Base-by-base conservation (phyloP, 1,140 invertebrate genomes). In the Caenorhabditis latens region DNA sequence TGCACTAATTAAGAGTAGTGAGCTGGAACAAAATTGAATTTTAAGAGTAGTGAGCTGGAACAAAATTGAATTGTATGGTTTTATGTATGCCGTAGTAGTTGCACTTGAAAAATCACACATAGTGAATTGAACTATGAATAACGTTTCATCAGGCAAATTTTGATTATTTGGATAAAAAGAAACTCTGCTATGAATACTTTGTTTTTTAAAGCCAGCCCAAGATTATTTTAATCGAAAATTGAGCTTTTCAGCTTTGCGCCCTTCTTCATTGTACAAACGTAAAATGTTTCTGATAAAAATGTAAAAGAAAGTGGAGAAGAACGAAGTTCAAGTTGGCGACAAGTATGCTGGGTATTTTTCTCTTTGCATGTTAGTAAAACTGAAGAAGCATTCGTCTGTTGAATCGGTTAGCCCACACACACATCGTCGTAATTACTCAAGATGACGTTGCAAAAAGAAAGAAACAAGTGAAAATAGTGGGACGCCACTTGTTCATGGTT, bases 371-470 rank as follows among this genome's bases (percentile, higher is more conserved):
- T 24, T 79, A 71, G 67, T 46, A 32, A 11, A 79, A 21, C 71
- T n/a, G 46, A 79, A 79, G 46, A 79, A 48, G 71, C 46, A 79
- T 79, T 79, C 71, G 71, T 79, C 46, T 79, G 71, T 79, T 79
- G 71, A 79, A 79, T 79, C 46, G 71, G 43, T 79, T 79, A 79
- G 46, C 71, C 71, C 71, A 79, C 46, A 79, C 65, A 65, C 46
- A 79, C 71, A 79, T 79, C 71, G 24, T 67, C 63, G 71, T 50
- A 79, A 79, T 79, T 79, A 79, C 71, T 79, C 46, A 79, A 79
- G 71, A 79, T 79, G 71, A 79, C 71, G 71, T 79, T 79, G 71
- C 43, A 79, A 79, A 79, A 48, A 50, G 19, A 79, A 24, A 50
- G 40, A 79, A 24, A 79, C 32, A 79, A 50, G 43, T 46, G 71